Conservation (phyloP, 1,140 invertebrate genomes). For the Hyles euphorbiae region DNA sequence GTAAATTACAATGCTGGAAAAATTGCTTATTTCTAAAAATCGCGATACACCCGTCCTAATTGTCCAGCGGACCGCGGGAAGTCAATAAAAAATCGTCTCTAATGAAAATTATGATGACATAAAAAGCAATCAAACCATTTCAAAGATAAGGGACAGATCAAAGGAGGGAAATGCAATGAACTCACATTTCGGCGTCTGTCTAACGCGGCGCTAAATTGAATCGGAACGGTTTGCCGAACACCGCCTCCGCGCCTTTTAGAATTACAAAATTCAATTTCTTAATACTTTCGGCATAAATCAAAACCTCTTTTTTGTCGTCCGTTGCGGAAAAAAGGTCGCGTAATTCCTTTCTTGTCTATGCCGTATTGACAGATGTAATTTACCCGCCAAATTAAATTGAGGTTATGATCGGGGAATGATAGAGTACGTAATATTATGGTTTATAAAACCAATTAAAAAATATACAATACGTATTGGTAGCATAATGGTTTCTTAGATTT, state of each 20-base stretch:
- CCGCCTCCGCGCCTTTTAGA: slow-evolving; percentile 27
- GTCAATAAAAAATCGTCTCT: too few species aligned
- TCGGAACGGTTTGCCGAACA: slow-evolving; percentile 34
- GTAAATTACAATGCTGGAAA: too few species aligned
- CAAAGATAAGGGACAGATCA: slow-evolving; percentile 32
- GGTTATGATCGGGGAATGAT: too few species aligned
- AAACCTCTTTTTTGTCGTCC: slow-evolving; percentile 18
- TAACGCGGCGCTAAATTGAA: slow-evolving; percentile 55
- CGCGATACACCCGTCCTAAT: too few species aligned
- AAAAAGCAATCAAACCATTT: slow-evolving; percentile 25
- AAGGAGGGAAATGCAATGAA: slow-evolving; percentile 43
- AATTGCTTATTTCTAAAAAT: too few species aligned
- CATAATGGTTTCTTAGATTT: too few species aligned
- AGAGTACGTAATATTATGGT: too few species aligned
- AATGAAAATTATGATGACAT: slow-evolving; percentile 21
- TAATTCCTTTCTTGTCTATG: neutral
- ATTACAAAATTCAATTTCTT: slow-evolving; percentile 52
- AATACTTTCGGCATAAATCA: slow-evolving; percentile 36
- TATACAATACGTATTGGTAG: too few species aligned
- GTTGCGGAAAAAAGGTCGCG: slow-evolving; percentile 8
- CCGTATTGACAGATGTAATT: too few species aligned
- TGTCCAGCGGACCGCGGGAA: too few species aligned
- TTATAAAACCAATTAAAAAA: too few species aligned
- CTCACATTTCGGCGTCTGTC: slow-evolving; percentile 29
- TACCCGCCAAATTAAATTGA: too few species aligned